Evolutionary conservation across 2,888 invertebrate species (phyloP).

Genomic region (Lamellibrachia columna): DNA sequence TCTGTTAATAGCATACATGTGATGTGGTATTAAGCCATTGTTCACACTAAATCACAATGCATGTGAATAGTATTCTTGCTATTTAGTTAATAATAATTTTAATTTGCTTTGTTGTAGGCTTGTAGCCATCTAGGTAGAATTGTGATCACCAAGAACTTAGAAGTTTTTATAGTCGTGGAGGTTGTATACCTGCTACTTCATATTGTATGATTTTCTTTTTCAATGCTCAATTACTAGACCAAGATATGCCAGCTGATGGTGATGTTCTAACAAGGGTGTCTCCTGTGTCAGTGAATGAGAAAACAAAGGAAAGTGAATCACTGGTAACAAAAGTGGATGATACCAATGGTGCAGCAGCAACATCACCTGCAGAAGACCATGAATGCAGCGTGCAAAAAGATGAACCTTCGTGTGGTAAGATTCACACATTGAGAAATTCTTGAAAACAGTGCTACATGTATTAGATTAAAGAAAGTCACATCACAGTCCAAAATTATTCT

Average conservation of each 20-base stretch:
- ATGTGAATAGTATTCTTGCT: no score
- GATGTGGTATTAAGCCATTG: no score
- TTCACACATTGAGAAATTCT: background rate
- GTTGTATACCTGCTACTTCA: no score
- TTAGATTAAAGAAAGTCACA: background rate
- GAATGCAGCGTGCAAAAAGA: background rate
- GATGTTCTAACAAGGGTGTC: conserved; percentile 1
- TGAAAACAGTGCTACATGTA: background rate
- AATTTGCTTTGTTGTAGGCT: no score
- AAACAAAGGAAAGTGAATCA: background rate
- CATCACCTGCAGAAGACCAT: background rate
- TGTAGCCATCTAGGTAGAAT: no score
- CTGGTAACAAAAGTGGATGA: background rate
- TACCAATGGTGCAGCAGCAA: background rate
- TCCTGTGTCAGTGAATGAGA: background rate
- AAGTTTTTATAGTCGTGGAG: no score
- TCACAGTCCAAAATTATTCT: background rate
- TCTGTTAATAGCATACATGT: no score
- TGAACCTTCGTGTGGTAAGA: conserved; percentile 4
- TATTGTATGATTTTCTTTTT: background rate
- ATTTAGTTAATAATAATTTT: no score
- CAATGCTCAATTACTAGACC: background rate
- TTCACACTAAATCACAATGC: no score
- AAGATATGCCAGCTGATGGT: background rate
- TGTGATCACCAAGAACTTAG: no score